Evolutionary conservation across 2,888 invertebrate genomes (phyloP).

Genomic region (Tanypteryx hageni): DNA sequence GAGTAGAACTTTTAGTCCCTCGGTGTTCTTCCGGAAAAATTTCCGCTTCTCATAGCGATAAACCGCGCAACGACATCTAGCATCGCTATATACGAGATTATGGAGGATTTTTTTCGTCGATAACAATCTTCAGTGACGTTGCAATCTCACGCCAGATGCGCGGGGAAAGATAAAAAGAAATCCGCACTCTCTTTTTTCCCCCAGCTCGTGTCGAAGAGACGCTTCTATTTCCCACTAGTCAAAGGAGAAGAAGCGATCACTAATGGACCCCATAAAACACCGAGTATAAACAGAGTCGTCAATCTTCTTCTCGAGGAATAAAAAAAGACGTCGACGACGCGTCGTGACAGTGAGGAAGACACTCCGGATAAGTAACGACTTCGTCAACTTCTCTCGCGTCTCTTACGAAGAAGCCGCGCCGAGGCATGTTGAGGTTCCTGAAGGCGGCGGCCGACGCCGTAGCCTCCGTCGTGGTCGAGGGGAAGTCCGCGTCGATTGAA

Average conservation of each 20-base stretch:
- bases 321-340: too few species aligned
- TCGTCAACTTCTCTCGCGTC: background rate
- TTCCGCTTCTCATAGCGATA: background rate
- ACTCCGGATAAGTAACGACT: background rate
- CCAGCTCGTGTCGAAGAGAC: background rate
- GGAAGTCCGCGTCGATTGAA: background rate
- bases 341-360: background rate
- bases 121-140: background rate
- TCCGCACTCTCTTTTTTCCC: background rate
- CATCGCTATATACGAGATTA: too few species aligned
- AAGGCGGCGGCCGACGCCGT: slow-evolving; percentile 30
- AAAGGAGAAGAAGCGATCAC: background rate
- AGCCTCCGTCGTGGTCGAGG: slow-evolving; percentile 24
- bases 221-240: background rate
- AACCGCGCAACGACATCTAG: too few species aligned
- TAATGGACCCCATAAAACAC: background rate
- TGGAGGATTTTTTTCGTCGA: background rate
- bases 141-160: background rate
- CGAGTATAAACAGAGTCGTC: background rate
- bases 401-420: background rate
- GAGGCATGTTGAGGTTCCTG: slow-evolving; percentile 32
- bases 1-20: too few species aligned
- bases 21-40: too few species aligned
- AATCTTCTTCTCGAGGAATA: background rate
- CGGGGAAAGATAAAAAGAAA: background rate